phyloP scores from a whole-genome alignment of 2,888 invertebrate species.

The Lycia hirtaria region DNA sequence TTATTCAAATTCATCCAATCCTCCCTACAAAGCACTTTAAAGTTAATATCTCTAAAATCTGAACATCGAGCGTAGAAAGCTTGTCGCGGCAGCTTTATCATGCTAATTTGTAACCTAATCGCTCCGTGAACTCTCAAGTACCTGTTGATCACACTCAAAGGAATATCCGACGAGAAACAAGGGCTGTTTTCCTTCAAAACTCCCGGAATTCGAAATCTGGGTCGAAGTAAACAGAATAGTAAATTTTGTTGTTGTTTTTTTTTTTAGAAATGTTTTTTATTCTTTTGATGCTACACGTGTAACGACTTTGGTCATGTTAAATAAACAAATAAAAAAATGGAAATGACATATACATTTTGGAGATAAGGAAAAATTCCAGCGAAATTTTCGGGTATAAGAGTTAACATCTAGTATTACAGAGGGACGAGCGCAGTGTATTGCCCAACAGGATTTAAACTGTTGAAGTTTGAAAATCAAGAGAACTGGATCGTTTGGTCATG shows the following conservation, averaged over 20 bases:
- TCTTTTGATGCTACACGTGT: not conserved
- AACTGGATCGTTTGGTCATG: too few relatives aligned
- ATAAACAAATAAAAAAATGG: not conserved
- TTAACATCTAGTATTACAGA: too few relatives aligned
- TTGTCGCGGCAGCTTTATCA: constrained; percentile 54
- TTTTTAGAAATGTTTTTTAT: not conserved
- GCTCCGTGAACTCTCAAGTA: constrained; percentile 48
- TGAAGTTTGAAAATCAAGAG: too few relatives aligned
- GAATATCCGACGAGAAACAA: constrained; percentile 19
- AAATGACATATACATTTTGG: too few relatives aligned
- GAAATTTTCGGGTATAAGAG: too few relatives aligned
- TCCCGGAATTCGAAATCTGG: not conserved
- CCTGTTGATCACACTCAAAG: constrained; percentile 52
- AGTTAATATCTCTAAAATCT: constrained; percentile 19
- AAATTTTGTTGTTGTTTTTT: too few relatives aligned
- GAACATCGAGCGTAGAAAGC: constrained; percentile 39
- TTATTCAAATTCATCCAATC: constrained; percentile 11
- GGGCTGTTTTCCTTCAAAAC: constrained; percentile 1
- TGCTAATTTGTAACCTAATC: constrained; percentile 61
- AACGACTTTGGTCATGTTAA: not conserved
- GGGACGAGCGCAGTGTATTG: too few relatives aligned
- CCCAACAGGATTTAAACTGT: too few relatives aligned
- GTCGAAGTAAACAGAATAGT: constrained; percentile 1
- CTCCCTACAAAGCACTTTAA: constrained; percentile 5
- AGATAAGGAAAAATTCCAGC: too few relatives aligned